phyloP scores from a whole-genome alignment of 2,113 vertebrate genomes.

The Thomomys bottae region DNA sequence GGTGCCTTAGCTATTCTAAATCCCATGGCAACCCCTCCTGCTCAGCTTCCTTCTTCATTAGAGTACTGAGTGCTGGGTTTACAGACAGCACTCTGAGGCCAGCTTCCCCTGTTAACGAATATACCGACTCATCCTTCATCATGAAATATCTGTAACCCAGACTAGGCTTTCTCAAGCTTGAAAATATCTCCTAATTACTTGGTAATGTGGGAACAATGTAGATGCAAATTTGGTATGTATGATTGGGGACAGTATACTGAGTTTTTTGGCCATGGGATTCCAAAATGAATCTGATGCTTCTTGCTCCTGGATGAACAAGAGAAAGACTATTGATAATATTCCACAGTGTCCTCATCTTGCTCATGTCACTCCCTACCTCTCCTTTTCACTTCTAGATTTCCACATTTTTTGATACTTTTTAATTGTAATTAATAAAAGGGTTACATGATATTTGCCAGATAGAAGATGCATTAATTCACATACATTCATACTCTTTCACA shows the following conservation, averaged over 20 bases:
- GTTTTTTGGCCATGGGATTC: neutral
- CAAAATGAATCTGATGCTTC: neutral
- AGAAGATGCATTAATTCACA: too few relatives aligned
- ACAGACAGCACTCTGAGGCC: neutral
- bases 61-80: neutral
- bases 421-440: too few relatives aligned
- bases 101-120: slow-evolving; percentile 24
- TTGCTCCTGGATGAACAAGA: neutral
- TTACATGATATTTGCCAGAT: too few relatives aligned
- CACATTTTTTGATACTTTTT: neutral
- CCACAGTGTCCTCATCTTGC: neutral
- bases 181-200: neutral
- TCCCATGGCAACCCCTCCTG: slow-evolving; percentile 25
- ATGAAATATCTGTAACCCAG: neutral
- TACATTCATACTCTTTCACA: too few relatives aligned
- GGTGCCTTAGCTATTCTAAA: neutral
- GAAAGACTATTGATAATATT: too few relatives aligned
- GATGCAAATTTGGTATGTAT: neutral
- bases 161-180: neutral
- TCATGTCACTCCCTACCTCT: neutral
- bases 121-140: neutral
- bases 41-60: slow-evolving; percentile 33
- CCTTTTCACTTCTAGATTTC: neutral
- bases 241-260: neutral
- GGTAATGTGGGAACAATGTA: neutral